phyloP scores from a whole-genome alignment of 2,113 vertebrate species.

The Vimba vimba region DNA sequence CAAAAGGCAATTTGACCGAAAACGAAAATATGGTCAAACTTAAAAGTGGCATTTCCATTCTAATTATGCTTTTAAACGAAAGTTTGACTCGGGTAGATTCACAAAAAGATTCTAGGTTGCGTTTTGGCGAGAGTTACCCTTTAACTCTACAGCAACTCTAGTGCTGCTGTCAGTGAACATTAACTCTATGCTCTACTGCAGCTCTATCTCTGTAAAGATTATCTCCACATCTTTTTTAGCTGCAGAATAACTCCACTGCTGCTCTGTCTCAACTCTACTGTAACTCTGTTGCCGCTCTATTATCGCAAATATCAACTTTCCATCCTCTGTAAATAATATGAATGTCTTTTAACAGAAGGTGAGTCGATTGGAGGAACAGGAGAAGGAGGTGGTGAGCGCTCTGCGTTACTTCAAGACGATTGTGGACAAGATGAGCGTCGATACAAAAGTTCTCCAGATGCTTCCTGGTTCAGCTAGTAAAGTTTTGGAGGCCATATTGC shows the following conservation, averaged over 20 bases:
- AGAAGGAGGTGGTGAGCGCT: conserved; percentile 97
- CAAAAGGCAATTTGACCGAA: too few relatives aligned
- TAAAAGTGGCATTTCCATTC: too few relatives aligned
- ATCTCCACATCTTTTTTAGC: not conserved
- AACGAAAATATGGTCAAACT: too few relatives aligned
- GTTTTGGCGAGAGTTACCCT: too few relatives aligned
- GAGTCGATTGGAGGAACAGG: conserved; percentile 91
- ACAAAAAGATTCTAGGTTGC: too few relatives aligned
- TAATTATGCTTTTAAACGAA: too few relatives aligned
- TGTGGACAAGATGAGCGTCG: conserved; percentile 97
- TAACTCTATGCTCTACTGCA: not conserved
- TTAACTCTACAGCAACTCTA: too few relatives aligned
- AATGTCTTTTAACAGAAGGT: conserved; percentile 79
- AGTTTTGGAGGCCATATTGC: conserved; percentile 94
- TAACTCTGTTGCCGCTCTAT: not conserved
- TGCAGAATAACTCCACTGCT: not conserved
- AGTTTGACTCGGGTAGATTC: too few relatives aligned
- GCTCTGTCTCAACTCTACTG: not conserved
- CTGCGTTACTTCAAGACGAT: conserved; percentile 98
- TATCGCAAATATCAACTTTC: not conserved
- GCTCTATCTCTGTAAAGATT: not conserved
- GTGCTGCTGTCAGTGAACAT: not conserved
- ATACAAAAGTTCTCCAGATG: conserved; percentile 96
- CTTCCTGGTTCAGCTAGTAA: conserved; percentile 96
- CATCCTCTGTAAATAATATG: too few relatives aligned